Evolutionary conservation across 2,888 invertebrate species (phyloP).

Genomic region (Pardosa pseudoannulata): DNA sequence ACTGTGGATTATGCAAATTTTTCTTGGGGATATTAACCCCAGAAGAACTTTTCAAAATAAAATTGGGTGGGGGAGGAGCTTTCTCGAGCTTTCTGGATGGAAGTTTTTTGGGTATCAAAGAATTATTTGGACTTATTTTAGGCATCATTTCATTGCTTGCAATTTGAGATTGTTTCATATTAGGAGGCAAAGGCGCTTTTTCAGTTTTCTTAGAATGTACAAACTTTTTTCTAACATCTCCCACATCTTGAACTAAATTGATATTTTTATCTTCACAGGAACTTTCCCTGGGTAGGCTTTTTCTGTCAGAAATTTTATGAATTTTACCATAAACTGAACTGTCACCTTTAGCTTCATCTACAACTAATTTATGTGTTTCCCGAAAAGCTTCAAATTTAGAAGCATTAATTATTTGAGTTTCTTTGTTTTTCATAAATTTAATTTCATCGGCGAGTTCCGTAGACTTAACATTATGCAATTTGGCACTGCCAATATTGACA

Average conservation of each 20-base stretch:
- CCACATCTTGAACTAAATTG: background rate
- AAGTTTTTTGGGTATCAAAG: slow-evolving; percentile 25
- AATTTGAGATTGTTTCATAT: background rate
- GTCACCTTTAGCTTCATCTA: background rate
- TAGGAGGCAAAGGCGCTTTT: slow-evolving; percentile 50
- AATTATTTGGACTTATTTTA: background rate
- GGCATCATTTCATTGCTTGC: background rate
- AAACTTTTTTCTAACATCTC: slow-evolving; percentile 13
- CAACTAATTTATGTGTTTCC: background rate
- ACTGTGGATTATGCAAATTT: slow-evolving; percentile 7
- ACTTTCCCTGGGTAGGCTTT: background rate
- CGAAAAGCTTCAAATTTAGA: too few species aligned
- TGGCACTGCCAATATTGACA: slow-evolving; percentile 45
- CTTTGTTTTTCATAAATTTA: too few species aligned
- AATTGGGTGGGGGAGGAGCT: slow-evolving; percentile 55
- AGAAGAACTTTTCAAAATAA: slow-evolving; percentile 40
- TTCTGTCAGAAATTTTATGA: slow-evolving; percentile 21
- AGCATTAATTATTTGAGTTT: too few species aligned
- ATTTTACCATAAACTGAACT: slow-evolving; percentile 54
- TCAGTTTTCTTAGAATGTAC: slow-evolving; percentile 47
- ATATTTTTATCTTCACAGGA: background rate
- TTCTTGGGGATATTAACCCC: slow-evolving; percentile 17
- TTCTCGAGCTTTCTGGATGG: slow-evolving; percentile 62
- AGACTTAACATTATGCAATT: too few species aligned
- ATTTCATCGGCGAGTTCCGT: too few species aligned